Percentiles rank a stretch among this genome's conserved stretches.
Evolutionary conservation across 2,113 vertebrate genomes (phyloP).

Genomic region (Corythaeola cristata): DNA sequence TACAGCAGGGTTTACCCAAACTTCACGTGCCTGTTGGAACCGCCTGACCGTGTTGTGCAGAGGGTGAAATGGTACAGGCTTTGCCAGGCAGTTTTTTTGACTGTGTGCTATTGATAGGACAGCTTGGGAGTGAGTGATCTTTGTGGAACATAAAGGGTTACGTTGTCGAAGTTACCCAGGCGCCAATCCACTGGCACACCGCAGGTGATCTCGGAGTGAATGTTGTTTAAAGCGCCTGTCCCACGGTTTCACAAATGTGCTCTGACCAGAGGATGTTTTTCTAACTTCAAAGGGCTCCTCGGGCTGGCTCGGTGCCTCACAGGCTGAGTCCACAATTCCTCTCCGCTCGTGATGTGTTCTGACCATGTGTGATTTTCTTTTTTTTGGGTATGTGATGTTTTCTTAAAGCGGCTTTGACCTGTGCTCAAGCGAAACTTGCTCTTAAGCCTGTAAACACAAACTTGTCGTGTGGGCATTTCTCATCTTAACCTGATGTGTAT

Average conservation of each 20-base stretch:
- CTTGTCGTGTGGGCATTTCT: slow-evolving; percentile 43
- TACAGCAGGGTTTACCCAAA: neutral
- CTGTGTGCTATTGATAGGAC: neutral
- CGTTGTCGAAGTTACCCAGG: neutral
- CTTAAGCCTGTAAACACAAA: slow-evolving; percentile 64
- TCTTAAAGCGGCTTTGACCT: slow-evolving; percentile 62
- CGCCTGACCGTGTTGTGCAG: neutral
- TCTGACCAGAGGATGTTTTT: slow-evolving; percentile 69
- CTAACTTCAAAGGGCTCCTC: slow-evolving; percentile 62
- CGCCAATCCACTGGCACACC: slow-evolving; percentile 48
- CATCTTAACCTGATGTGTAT: slow-evolving; percentile 14
- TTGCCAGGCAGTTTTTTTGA: accelerated
- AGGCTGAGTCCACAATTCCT: slow-evolving; percentile 66
- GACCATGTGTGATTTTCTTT: slow-evolving; percentile 68
- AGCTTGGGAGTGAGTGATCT: neutral
- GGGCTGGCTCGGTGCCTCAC: slow-evolving; percentile 67
- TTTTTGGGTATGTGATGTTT: slow-evolving; percentile 61
- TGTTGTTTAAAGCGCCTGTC: slow-evolving; percentile 74
- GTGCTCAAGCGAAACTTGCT: slow-evolving; percentile 46
- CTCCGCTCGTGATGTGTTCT: slow-evolving; percentile 61
- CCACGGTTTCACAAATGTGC: slow-evolving; percentile 42
- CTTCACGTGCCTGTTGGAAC: accelerated
- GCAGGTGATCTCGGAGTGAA: slow-evolving; percentile 53
- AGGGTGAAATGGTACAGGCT: neutral
- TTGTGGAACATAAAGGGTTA: neutral